Evolutionary conservation across 2,797 vertebrate species (phyloP), one percentile per base, ranked within the genome.

Genomic region (Melopsittacus undulatus): DNA sequence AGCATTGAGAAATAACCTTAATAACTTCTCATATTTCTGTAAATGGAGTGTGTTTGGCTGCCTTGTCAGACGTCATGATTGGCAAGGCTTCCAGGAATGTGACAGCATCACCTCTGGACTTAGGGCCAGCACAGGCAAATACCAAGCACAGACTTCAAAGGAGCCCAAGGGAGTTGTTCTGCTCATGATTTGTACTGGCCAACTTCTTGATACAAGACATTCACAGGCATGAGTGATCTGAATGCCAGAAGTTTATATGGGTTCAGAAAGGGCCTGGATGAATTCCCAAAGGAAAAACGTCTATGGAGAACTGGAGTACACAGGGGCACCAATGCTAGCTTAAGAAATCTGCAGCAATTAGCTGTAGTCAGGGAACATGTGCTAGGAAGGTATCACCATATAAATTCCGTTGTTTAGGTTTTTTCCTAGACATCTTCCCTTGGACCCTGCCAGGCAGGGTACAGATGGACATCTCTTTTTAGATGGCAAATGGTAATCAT

Each of bases 31-130:
- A 7, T 63, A 59, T 79, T 94, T 26, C 74, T 93, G 83, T 70
- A 92, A 95, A 63, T 2, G 2, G 67, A 59, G 51, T 1, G 3
- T 12, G 26, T 91, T 91, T 72, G 79, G 45, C 76, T 94, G 75
- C 56, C 92, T 79, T 64, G 38, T 68, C 87, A 92, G 77, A 49
- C 0, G 0, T 43, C 32, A 14, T 29, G 79, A 81, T 17, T 86
- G 90, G 93, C 93, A 81, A 85, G 45, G n/a, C 68, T 94, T 94
- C 90, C 87, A 87, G 45, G 54, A 7, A 1, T 72, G 73, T 88
- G 90, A 72, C 79, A 91, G 52, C 68, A 49, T 86, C 82, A 75
- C 91, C 93, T 90, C 79, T 86, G 57, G 52, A 68, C 66, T 81
- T 32, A 7, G 32, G 73, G 73, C 83, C 76, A 86, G 62, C 42